A percentile compares a stretch with the other conserved stretches of the same genome.
Evolutionary conservation across 2,113 vertebrate genomes (phyloP).

Genomic region (Phylloscopus whistleri): DNA sequence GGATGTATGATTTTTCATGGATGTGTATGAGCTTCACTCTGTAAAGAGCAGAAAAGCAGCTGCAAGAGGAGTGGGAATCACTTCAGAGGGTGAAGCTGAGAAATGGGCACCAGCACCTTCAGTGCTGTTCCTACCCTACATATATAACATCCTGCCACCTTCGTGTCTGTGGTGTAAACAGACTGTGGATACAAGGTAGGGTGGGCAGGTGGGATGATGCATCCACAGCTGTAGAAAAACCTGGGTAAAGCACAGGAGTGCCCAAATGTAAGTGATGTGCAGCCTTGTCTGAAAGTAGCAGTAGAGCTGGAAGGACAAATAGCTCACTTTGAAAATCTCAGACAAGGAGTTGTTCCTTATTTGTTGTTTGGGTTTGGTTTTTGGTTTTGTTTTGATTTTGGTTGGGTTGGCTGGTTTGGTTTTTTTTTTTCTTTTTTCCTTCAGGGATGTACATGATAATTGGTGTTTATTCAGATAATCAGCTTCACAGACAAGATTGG

Average conservation of each 20-base stretch:
- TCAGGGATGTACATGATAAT: background rate
- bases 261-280: fast-evolving
- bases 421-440: background rate
- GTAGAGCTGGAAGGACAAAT: background rate
- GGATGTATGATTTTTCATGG: background rate
- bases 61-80: background rate
- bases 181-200: background rate
- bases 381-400: background rate
- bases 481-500: background rate
- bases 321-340: background rate
- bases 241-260: background rate
- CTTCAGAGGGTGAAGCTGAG: background rate
- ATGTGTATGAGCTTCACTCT: background rate
- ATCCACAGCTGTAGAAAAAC: background rate
- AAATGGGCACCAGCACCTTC: background rate
- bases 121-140: background rate
- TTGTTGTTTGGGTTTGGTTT: background rate
- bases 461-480: background rate
- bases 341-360: background rate
- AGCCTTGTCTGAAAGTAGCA: background rate
- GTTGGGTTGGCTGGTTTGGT: background rate
- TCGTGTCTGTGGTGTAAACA: background rate
- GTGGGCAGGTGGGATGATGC: background rate
- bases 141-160: background rate
- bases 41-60: background rate